Base-by-base conservation (phyloP, 1,140 invertebrate species). In the Plodia interpunctella region DNA sequence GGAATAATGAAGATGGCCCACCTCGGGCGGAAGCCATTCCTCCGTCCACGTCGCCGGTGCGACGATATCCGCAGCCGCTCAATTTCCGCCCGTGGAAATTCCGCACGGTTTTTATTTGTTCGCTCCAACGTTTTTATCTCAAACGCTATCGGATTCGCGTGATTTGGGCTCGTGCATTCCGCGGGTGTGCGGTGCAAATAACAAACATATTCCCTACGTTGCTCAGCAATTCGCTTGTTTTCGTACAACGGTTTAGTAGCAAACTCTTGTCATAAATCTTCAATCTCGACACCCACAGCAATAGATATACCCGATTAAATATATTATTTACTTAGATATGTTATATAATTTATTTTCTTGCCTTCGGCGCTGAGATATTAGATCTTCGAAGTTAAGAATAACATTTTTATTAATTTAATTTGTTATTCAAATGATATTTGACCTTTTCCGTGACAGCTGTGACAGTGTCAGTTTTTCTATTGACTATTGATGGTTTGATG, bases 21-120 rank as follows among this genome's bases (percentile, higher is more conserved):
- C 78, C 68, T 76, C 69, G 71, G 59, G 73, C 76, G 81, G 81
- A 82, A 78, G 74, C 68, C 72, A 74, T 78, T 71, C 62, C 76
- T 80, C 68, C 75, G 72, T 78, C 76, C 78, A 78, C 74, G 72
- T 75, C 76, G 78, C 79, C 79, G 67, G 70, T 77, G 74, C 72
- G 72, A 71, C 76, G 80, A 83, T 83, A 86, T 86, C 80, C 80
- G 78, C 72, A 78, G 75, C 69, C 77, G 80, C 76, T 80, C 79
- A 86, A 86, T 83, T 83, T 86, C 80, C 83, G 78, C 52, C 62
- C 70, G 69, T 75, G 68, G 74, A 79, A 80, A 72, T 66, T 68
- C 58, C 59, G n/a, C n/a, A 55, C 63, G 65, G 62, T 72, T 75
- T 78, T 79, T 76, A 74, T 76, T 78, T 75, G 63, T 66, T 63